Percentiles rank a stretch among this genome's conserved stretches.
Evolutionary conservation across 2,888 invertebrate species (phyloP).

Genomic region (Suillia variegata): DNA sequence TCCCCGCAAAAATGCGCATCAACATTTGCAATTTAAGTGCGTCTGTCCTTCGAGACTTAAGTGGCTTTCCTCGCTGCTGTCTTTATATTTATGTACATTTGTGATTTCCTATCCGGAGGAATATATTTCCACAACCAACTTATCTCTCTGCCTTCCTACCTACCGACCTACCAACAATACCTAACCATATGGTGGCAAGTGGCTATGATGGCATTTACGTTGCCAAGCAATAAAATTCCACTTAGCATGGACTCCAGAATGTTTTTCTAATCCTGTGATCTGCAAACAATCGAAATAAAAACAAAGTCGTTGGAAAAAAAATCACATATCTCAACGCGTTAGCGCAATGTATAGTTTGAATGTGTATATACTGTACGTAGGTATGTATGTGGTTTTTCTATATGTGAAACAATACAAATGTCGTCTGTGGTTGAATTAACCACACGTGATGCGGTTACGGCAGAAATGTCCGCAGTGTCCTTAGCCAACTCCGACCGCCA

Average conservation of each 20-base stretch:
- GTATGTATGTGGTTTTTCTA: neutral
- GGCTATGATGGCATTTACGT: conserved; percentile 5
- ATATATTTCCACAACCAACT: no score
- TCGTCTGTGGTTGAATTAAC: conserved; percentile 22
- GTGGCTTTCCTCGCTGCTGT: neutral
- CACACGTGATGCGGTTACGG: conserved; percentile 23
- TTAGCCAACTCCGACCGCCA: no score
- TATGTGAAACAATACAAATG: conserved; percentile 2
- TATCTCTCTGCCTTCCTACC: no score
- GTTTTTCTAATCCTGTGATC: conserved; percentile 31
- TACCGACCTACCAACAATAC: no score
- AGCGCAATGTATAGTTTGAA: neutral
- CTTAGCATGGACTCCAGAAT: conserved; percentile 27
- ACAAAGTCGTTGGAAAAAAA: conserved; percentile 10
- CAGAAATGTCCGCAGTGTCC: no score
- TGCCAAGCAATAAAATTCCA: conserved; percentile 31
- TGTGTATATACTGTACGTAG: no score
- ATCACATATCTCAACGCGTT: neutral
- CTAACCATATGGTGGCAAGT: no score
- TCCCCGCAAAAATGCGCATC: no score
- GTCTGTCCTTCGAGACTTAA: neutral
- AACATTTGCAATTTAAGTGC: neutral
- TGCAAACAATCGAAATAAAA: conserved; percentile 30
- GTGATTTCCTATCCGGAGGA: conserved; percentile 6
- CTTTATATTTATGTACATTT: conserved; percentile 18